A percentile compares a stretch with the other conserved stretches of the same genome.
Conservation (phyloP, 2,113 vertebrate genomes). For the Dasypus novemcinctus region DNA sequence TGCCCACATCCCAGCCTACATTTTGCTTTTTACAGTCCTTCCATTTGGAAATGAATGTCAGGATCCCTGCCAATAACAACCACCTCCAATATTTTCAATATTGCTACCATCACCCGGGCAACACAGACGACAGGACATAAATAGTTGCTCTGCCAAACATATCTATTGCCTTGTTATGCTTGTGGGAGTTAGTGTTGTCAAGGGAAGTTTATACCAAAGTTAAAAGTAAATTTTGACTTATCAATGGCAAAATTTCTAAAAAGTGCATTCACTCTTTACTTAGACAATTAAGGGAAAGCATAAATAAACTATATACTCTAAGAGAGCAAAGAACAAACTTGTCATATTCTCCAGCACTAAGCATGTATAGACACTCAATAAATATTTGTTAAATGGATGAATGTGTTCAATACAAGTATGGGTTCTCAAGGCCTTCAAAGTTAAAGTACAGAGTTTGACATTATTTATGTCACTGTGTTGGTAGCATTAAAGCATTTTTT, state of each 20-base stretch:
- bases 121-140: constrained; percentile 77
- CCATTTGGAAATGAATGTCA: constrained; percentile 59
- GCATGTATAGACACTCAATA: not conserved
- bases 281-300: not conserved
- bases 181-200: constrained; percentile 52
- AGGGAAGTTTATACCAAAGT: constrained; percentile 63
- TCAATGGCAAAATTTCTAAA: constrained; percentile 48
- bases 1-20: constrained; percentile 71
- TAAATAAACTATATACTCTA: constrained; percentile 8
- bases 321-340: not conserved
- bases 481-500: not conserved
- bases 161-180: constrained; percentile 63
- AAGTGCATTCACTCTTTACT: not conserved
- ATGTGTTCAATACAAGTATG: not conserved
- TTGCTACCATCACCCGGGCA: constrained; percentile 74
- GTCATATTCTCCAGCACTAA: not conserved
- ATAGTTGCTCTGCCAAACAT: constrained; percentile 71
- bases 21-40: constrained; percentile 72
- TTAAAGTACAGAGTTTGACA: not conserved
- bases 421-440: not conserved
- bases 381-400: not conserved
- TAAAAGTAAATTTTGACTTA: constrained; percentile 72
- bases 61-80: constrained; percentile 69
- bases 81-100: constrained; percentile 75
- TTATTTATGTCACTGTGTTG: not conserved